Conservation (phyloP, 2,888 invertebrate species). For the Iselma pallidipennis region DNA sequence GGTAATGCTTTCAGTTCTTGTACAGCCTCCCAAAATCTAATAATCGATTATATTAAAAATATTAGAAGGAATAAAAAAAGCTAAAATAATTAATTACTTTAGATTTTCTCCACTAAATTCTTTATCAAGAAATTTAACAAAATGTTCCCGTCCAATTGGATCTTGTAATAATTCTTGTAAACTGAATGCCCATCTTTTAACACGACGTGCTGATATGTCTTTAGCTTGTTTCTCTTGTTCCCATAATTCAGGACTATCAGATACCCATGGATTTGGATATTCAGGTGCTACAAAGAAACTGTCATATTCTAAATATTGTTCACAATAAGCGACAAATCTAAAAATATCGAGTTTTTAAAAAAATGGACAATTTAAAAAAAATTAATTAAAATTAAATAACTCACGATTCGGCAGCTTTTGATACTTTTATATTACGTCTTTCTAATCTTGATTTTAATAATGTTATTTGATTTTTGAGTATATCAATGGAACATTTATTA, state of each 20-base stretch:
- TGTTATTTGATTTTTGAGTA: constrained; percentile 69
- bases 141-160: constrained; percentile 94
- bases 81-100: constrained; percentile 64
- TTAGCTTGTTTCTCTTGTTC: constrained; percentile 92
- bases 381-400: constrained; percentile 59
- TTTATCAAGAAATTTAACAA: constrained; percentile 93
- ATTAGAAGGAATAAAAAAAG: neutral
- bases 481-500: constrained; percentile 50
- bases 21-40: constrained; percentile 93
- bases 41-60: constrained; percentile 23
- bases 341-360: constrained; percentile 26
- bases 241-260: constrained; percentile 96
- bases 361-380: neutral
- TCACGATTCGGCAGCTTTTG: constrained; percentile 95
- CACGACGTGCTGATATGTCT: constrained; percentile 90
- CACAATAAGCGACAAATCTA: constrained; percentile 88
- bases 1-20: constrained; percentile 90
- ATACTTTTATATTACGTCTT: constrained; percentile 85
- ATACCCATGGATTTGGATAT: constrained; percentile 96
- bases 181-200: constrained; percentile 97
- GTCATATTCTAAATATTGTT: constrained; percentile 97
- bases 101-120: constrained; percentile 99
- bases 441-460: constrained; percentile 79
- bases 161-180: constrained; percentile 93
- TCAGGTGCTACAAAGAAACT: constrained; percentile 92